Evolutionary conservation across 2,888 invertebrate genomes (phyloP), one percentile per base, ranked within the genome.

Genomic region (Ernsta delagoae): DNA sequence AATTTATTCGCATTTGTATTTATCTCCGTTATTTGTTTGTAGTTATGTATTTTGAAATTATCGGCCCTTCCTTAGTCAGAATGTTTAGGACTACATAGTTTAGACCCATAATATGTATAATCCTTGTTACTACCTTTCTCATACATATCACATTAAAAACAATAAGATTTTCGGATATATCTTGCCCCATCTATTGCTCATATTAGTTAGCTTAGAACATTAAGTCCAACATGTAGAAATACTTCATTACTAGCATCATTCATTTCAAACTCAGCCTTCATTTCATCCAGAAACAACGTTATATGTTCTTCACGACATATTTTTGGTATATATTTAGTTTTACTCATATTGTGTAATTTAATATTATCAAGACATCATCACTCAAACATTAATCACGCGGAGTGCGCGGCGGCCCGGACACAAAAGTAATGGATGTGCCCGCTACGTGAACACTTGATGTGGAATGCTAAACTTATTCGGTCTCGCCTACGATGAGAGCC

Each of bases 381-480:
- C 16, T 41, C 16, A 54, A 8, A 48, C 48, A 65, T 73, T 76
- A 43, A 11, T 43, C 24, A 80, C 80, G 92, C 90, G 92, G 91
- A 91, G 88, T 85, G 92, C 92, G 91, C 87, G 88, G 89, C 77
- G 81, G 75, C 76, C 79, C 76, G 77, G 79, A 83, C 83, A 82
- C 62, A 5, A 16, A 62, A 59, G 39, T 84, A 85, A 83, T 89
- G 86, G 82, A 86, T 90, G 89, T 89, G 77, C 77, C 85, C 84
- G 86, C 89, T 87, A 81, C 75, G 73, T 85, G 88, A 87, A 85
- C 80, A 82, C 79, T 87, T 77, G 83, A 84, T 91, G 91, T 93
- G 91, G 92, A 92, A 92, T 93, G 92, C 89, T 83, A 80, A 39
- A 81, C 84, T 70, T 34, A 62, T 79, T 84, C 82, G 86, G 86